Evolutionary conservation across 1,140 invertebrate species (phyloP).

Genomic region (Brachionus rubens): DNA sequence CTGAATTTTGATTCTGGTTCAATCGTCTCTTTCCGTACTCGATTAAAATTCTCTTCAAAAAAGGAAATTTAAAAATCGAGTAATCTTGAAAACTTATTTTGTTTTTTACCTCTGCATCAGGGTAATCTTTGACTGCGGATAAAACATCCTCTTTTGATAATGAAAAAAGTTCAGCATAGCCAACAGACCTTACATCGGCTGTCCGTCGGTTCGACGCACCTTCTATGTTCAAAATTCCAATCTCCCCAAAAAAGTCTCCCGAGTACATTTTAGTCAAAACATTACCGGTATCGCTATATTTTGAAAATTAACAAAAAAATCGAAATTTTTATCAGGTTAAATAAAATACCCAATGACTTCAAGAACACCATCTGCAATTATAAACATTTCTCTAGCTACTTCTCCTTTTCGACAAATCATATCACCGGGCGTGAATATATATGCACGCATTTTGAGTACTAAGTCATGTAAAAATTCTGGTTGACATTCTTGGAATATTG

Average conservation of each 20-base stretch:
- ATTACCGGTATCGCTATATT: conserved; percentile 76
- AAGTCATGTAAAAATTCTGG: conserved; percentile 93
- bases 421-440: conserved; percentile 93
- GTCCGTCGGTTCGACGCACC: conserved; percentile 85
- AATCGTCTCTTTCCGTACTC: conserved; percentile 29
- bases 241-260: conserved; percentile 95
- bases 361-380: conserved; percentile 90
- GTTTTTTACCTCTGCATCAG: conserved; percentile 77
- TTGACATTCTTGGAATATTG: conserved; percentile 88
- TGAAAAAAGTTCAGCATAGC: conserved; percentile 90
- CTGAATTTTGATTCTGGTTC: conserved; percentile 38
- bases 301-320: conserved; percentile 46
- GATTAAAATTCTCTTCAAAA: conserved; percentile 35
- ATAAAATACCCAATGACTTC: conserved; percentile 71
- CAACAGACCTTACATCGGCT: conserved; percentile 88
- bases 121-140: conserved; percentile 90
- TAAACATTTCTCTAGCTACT: conserved; percentile 94
- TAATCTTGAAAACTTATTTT: neutral
- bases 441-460: conserved; percentile 94
- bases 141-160: conserved; percentile 89
- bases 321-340: conserved; percentile 39
- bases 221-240: conserved; percentile 90
- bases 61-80: neutral
- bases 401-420: conserved; percentile 90
- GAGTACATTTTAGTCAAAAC: conserved; percentile 93